Evolutionary conservation across 2,113 vertebrate genomes (phyloP).

Genomic region (Argyrosomus japonicus): DNA sequence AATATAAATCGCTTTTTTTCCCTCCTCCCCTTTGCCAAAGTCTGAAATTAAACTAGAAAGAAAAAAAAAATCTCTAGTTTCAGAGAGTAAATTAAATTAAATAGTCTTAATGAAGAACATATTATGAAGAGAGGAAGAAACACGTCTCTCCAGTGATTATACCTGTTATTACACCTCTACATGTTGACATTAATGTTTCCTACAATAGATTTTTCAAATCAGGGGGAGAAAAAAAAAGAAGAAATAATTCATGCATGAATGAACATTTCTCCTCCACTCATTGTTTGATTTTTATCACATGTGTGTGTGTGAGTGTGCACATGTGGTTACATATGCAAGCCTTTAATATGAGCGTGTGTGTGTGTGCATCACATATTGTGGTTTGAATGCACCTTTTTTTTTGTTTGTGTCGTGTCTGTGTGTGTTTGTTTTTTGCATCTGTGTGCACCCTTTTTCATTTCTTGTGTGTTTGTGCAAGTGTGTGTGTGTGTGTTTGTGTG

Average conservation of each 20-base stretch:
- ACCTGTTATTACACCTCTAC: neutral
- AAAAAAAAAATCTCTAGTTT: slow-evolving; percentile 9
- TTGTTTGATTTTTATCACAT: slow-evolving; percentile 1
- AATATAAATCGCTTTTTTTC: neutral
- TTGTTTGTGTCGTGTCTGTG: slow-evolving; percentile 22
- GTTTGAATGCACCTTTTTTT: slow-evolving; percentile 25
- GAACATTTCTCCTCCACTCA: neutral
- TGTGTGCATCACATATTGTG: slow-evolving; percentile 26
- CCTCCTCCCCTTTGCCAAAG: neutral
- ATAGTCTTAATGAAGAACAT: slow-evolving; percentile 27
- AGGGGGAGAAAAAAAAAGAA: neutral
- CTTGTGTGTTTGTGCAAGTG: neutral
- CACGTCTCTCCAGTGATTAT: neutral
- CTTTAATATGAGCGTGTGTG: neutral
- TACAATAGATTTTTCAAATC: neutral
- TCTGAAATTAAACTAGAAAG: slow-evolving; percentile 14
- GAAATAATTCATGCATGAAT: neutral
- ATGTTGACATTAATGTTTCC: neutral
- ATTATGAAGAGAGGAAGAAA: neutral
- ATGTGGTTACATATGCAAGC: neutral
- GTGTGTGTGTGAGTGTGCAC: slow-evolving; percentile 25
- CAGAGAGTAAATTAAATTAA: slow-evolving; percentile 33
- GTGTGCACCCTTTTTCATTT: slow-evolving; percentile 26
- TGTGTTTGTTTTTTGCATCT: neutral
- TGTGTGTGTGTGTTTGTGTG: slow-evolving; percentile 13